phyloP scores from a whole-genome alignment of 2,113 vertebrate genomes.

The Ailurus styani region DNA sequence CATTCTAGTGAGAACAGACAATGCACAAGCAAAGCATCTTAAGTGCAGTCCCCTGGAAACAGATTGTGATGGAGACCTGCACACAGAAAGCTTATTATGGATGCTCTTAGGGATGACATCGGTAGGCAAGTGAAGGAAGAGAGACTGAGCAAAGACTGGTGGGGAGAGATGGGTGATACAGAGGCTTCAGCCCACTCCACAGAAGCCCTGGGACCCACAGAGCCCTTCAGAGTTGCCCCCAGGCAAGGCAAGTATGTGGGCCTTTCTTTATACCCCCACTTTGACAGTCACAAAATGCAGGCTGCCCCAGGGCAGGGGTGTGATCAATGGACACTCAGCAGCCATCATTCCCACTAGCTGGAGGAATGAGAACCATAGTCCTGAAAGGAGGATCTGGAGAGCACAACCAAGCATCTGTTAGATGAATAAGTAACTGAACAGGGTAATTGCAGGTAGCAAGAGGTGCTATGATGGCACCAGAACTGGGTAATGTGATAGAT shows the following conservation, averaged over 20 bases:
- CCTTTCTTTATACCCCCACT: not conserved
- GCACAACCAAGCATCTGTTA: not conserved
- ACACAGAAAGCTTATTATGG: not conserved
- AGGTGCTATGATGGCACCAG: not conserved
- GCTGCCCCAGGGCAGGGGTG: not conserved
- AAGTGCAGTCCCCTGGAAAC: not conserved
- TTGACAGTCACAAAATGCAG: not conserved
- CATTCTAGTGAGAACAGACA: not conserved
- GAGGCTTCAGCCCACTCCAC: not conserved
- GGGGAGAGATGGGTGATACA: not conserved
- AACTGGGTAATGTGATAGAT: not conserved
- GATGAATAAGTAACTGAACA: not conserved
- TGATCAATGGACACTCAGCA: not conserved
- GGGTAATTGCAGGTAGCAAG: not conserved
- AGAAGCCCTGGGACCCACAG: not conserved
- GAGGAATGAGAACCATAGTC: not conserved
- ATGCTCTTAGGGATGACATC: not conserved
- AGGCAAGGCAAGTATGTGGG: not conserved
- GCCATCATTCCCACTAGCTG: not conserved
- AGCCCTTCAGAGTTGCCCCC: not conserved
- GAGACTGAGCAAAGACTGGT: not conserved
- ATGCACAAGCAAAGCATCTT: not conserved
- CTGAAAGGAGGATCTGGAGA: not conserved
- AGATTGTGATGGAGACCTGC: not conserved
- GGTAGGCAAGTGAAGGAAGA: not conserved